Conservation (phyloP, 1,140 invertebrate genomes). For the Drosophila malerkotliana region DNA sequence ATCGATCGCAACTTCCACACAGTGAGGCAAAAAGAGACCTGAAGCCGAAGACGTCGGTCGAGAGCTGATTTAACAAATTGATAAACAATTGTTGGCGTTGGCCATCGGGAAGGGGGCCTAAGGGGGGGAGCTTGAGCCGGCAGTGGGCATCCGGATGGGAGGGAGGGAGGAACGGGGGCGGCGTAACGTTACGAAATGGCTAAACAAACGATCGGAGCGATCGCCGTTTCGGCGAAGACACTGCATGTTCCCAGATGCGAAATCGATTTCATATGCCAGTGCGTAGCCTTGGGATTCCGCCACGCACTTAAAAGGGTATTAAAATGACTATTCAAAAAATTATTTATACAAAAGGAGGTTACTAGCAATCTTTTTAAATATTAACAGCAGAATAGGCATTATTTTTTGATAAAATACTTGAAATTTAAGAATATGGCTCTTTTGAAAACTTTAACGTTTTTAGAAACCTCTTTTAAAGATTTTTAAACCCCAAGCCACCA, state of each 20-base stretch:
- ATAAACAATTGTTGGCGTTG: slow-evolving; percentile 82
- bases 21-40: slow-evolving; percentile 8
- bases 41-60: slow-evolving; percentile 33
- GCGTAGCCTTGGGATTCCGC: slow-evolving; percentile 38
- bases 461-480: neutral
- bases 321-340: neutral
- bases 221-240: slow-evolving; percentile 41
- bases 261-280: slow-evolving; percentile 46
- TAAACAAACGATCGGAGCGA: slow-evolving; percentile 72
- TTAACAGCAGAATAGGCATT: neutral
- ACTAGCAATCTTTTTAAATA: neutral
- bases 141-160: neutral
- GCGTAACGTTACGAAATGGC: slow-evolving; percentile 75
- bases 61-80: slow-evolving; percentile 81
- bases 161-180: slow-evolving; percentile 28
- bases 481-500: neutral
- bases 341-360: neutral
- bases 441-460: too few relatives aligned
- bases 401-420: neutral
- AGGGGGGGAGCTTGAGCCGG: neutral
- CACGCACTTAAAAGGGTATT: slow-evolving; percentile 13
- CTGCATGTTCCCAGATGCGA: slow-evolving; percentile 39
- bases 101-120: slow-evolving; percentile 6
- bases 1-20: slow-evolving; percentile 68
- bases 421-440: too few relatives aligned